Percentiles rank a stretch among this genome's conserved stretches.
Evolutionary conservation across 2,797 vertebrate genomes (phyloP).

Genomic region (Nyctalus aviator): DNA sequence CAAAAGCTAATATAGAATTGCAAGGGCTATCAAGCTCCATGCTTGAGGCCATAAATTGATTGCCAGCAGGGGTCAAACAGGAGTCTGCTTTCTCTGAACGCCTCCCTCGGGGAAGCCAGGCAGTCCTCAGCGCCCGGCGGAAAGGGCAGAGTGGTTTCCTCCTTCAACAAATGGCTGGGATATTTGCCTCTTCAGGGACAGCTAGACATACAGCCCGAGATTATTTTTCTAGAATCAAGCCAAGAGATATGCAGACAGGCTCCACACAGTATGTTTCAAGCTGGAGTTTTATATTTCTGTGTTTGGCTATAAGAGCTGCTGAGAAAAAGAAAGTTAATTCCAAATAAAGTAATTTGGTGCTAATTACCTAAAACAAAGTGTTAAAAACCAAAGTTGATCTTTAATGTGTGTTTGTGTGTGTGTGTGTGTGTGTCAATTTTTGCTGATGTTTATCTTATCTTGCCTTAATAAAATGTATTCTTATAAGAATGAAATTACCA

Average conservation of each 20-base stretch:
- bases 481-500: conserved; percentile 5
- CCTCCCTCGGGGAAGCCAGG: background rate
- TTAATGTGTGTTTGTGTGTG: background rate
- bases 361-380: conserved; percentile 28
- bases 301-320: background rate
- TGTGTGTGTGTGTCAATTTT: background rate
- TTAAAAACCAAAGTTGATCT: background rate
- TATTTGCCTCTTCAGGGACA: background rate
- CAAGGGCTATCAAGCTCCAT: background rate
- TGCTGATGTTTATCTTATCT: background rate
- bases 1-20: conserved; percentile 41
- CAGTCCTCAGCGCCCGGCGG: too few species aligned
- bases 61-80: conserved; percentile 48
- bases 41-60: conserved; percentile 57
- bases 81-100: background rate
- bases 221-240: conserved; percentile 52
- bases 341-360: background rate
- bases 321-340: conserved; percentile 28
- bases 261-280: background rate
- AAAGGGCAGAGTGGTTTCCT: conserved; percentile 49
- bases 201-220: background rate
- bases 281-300: background rate
- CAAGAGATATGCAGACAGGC: background rate
- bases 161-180: background rate
- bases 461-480: background rate